These are phyloP conservation scores for Caenorhabditis panamensis DNA, from an alignment of 2,888 invertebrate genomes.

Conservation along the genomic window DNA sequence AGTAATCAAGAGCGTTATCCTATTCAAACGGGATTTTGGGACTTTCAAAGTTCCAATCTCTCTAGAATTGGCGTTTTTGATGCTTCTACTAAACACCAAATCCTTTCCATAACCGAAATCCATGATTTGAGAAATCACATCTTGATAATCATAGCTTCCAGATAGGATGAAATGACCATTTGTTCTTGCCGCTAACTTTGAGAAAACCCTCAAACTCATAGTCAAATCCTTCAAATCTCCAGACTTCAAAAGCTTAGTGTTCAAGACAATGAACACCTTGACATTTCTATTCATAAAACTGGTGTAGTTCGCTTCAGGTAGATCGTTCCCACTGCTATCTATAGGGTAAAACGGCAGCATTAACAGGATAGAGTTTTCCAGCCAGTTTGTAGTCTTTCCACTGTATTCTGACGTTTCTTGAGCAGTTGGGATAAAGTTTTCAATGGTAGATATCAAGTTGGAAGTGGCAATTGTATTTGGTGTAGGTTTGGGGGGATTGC, in stretches of 20 bases:
- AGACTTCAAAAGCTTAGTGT: background rate
- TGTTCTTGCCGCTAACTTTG: background rate
- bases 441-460: background rate
- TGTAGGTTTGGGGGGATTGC: too few relatives aligned
- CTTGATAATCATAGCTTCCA: background rate
- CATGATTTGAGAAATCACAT: background rate
- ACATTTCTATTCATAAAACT: conserved; percentile 5
- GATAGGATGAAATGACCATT: conserved; percentile 3
- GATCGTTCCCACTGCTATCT: background rate
- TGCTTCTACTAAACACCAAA: background rate
- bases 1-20: too few relatives aligned
- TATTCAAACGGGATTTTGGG: background rate
- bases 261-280: conserved; percentile 13
- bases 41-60: background rate
- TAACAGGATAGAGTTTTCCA: conserved; percentile 15
- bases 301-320: background rate
- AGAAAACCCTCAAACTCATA: background rate
- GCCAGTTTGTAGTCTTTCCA: conserved; percentile 14
- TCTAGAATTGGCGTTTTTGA: background rate
- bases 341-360: background rate
- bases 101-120: background rate
- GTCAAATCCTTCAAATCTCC: background rate
- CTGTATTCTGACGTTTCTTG: conserved; percentile 14
- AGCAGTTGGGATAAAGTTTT: conserved; percentile 7
- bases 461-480: background rate